phyloP scores from a whole-genome alignment of 1,140 invertebrate species.

The Papilio dardanus region DNA sequence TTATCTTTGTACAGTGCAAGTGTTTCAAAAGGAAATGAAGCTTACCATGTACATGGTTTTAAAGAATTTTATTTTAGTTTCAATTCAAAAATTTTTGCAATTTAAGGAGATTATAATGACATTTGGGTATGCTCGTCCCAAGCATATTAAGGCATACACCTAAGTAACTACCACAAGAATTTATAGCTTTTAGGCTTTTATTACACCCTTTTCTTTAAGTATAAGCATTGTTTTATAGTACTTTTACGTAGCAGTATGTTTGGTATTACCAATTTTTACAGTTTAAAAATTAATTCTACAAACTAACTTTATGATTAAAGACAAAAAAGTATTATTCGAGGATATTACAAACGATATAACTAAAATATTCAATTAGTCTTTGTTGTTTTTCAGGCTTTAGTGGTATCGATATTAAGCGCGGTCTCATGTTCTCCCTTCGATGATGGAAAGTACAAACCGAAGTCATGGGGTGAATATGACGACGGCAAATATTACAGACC shows the following conservation, averaged over 20 bases:
- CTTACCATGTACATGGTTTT: not conserved
- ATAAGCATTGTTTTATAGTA: too few relatives aligned
- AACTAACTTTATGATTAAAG: too few relatives aligned
- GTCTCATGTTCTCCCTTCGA: constrained; percentile 63
- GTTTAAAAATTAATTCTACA: not conserved
- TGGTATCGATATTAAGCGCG: constrained; percentile 51
- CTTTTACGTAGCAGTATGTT: too few relatives aligned
- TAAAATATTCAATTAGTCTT: not conserved
- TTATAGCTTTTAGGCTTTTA: not conserved
- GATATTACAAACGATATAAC: not conserved
- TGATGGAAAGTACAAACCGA: constrained; percentile 69
- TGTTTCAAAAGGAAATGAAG: not conserved
- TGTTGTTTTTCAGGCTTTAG: constrained; percentile 54
- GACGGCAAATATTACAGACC: constrained; percentile 74
- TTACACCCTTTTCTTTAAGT: too few relatives aligned
- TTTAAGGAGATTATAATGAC: too few relatives aligned
- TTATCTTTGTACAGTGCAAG: not conserved
- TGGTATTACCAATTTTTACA: not conserved
- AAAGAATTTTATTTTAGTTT: not conserved
- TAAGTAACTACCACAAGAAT: too few relatives aligned
- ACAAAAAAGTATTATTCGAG: too few relatives aligned
- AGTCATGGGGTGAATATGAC: constrained; percentile 58
- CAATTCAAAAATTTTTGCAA: too few relatives aligned
- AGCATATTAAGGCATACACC: too few relatives aligned
- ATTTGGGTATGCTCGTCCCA: too few relatives aligned